These are phyloP conservation scores for Pongo pygmaeus DNA, from an alignment of 2,113 vertebrate genomes.

Conservation along the genomic window DNA sequence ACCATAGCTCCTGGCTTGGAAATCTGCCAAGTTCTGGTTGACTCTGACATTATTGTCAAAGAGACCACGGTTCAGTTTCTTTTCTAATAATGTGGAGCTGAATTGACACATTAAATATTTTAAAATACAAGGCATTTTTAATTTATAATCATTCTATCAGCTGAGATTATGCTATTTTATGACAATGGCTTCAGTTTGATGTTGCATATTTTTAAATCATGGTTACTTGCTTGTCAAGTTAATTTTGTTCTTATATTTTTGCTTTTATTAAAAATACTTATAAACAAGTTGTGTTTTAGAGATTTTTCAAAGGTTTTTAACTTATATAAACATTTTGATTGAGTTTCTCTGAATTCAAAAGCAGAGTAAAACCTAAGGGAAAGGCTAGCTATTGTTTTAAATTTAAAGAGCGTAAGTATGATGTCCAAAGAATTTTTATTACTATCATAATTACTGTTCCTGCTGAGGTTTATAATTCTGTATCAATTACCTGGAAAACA, in stretches of 20 bases:
- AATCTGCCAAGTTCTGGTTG: background rate
- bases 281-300: background rate
- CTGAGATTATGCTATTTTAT: conserved; percentile 55
- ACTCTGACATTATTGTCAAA: background rate
- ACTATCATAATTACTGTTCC: background rate
- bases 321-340: conserved; percentile 7
- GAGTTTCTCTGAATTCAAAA: background rate
- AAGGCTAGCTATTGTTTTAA: background rate
- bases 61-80: background rate
- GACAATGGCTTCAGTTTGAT: conserved; percentile 63
- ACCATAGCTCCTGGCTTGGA: background rate
- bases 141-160: background rate
- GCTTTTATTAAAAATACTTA: background rate
- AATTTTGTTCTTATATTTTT: conserved; percentile 2
- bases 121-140: conserved; percentile 72
- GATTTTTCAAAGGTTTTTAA: background rate
- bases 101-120: conserved; percentile 53
- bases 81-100: background rate
- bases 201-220: conserved; percentile 51
- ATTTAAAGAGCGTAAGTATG: background rate
- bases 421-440: background rate
- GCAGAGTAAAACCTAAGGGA: background rate
- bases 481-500: background rate
- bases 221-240: conserved; percentile 53
- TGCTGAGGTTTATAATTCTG: background rate